Conservation (phyloP, 2,888 invertebrate genomes). For the Mythimna lalbum region DNA sequence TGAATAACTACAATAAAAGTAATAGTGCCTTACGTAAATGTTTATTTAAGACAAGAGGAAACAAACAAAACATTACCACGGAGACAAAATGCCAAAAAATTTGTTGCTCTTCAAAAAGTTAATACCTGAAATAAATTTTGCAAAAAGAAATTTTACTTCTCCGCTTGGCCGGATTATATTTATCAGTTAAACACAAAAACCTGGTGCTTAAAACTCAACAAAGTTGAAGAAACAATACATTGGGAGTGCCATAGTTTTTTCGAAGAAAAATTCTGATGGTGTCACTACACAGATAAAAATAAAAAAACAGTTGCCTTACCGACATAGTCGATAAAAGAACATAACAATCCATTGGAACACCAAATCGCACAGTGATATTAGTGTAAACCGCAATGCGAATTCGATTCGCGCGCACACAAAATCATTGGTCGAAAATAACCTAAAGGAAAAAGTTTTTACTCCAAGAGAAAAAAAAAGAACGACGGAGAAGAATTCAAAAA, state of each 20-base stretch:
- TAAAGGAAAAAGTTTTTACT: constrained; percentile 67
- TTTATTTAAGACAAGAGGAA: constrained; percentile 80
- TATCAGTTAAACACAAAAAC: constrained; percentile 81
- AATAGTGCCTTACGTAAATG: constrained; percentile 87
- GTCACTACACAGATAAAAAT: constrained; percentile 54
- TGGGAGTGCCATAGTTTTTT: constrained; percentile 85
- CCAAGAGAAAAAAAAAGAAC: constrained; percentile 49
- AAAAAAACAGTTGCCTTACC: constrained; percentile 84
- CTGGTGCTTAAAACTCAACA: constrained; percentile 80
- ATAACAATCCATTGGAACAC: constrained; percentile 67
- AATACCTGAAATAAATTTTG: constrained; percentile 88
- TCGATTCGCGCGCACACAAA: constrained; percentile 77
- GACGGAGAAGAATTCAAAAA: constrained; percentile 64
- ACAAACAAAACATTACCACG: constrained; percentile 79
- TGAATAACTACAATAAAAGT: constrained; percentile 78
- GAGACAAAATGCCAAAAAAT: constrained; percentile 90
- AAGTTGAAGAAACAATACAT: constrained; percentile 79
- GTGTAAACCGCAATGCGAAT: constrained; percentile 85
- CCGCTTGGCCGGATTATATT: constrained; percentile 85
- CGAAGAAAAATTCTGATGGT: constrained; percentile 82
- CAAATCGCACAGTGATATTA: constrained; percentile 79
- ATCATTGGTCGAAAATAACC: constrained; percentile 81
- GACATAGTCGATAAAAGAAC: constrained; percentile 83
- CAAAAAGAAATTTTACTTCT: constrained; percentile 87
- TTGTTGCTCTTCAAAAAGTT: constrained; percentile 88